Conservation (phyloP, 2,113 vertebrate species). For the Oryctolagus cuniculus region DNA sequence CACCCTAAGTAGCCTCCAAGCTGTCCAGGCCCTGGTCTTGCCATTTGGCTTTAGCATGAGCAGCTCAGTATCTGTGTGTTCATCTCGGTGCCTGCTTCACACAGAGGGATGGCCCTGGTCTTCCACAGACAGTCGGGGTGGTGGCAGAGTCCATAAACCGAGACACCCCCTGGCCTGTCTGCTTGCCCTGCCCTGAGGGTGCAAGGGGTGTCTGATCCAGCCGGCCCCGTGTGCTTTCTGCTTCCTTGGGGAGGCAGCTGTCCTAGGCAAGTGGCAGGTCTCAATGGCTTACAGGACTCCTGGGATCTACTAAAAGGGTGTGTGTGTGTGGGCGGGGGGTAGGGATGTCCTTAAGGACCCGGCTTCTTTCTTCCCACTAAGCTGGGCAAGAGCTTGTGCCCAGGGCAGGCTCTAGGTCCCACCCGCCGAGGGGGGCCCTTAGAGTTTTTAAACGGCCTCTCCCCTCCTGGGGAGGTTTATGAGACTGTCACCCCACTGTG, state of each 20-base stretch:
- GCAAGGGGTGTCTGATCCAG: rapidly evolving
- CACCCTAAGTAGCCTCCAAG: background rate
- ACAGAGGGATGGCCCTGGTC: background rate
- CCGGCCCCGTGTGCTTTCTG: background rate
- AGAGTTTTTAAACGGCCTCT: background rate
- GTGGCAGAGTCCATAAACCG: rapidly evolving
- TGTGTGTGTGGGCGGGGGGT: background rate
- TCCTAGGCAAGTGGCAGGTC: background rate
- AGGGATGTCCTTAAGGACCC: background rate
- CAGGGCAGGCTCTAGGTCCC: background rate
- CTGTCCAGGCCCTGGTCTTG: background rate
- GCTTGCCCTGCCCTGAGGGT: rapidly evolving
- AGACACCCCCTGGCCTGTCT: rapidly evolving
- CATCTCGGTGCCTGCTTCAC: rapidly evolving
- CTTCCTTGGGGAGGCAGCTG: background rate
- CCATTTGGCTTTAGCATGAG: background rate
- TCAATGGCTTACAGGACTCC: background rate
- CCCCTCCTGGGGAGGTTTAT: background rate
- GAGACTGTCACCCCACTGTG: background rate
- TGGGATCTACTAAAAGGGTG: background rate
- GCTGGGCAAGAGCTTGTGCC: background rate
- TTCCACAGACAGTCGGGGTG: rapidly evolving
- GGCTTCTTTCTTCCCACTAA: background rate
- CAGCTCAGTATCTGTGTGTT: background rate
- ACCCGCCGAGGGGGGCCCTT: background rate